These are phyloP conservation scores for Alces alces DNA, from an alignment of 2,113 vertebrate species.

Conservation along the genomic window DNA sequence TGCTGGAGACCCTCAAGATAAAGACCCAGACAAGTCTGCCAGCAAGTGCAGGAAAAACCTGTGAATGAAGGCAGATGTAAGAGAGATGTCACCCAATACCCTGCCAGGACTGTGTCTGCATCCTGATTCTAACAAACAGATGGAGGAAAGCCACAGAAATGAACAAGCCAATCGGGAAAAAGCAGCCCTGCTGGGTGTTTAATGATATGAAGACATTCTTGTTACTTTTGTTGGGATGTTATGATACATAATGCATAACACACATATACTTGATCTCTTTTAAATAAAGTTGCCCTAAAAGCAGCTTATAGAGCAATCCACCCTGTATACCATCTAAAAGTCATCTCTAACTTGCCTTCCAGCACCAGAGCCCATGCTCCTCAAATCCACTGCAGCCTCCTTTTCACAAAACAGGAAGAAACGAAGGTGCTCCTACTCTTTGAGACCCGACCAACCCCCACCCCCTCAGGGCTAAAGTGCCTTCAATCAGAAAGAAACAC, in stretches of 20 bases:
- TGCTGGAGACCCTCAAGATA: not conserved
- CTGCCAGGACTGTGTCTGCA: not conserved
- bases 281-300: not conserved
- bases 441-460: rapidly evolving
- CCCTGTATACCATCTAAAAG: rapidly evolving
- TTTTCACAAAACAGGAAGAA: not conserved
- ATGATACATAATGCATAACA: too few species aligned
- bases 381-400: too few species aligned
- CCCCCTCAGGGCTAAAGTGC: too few species aligned
- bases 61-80: not conserved
- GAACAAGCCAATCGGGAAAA: not conserved
- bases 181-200: not conserved
- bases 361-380: rapidly evolving
- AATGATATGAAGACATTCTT: not conserved
- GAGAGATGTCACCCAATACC: not conserved
- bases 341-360: not conserved
- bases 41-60: not conserved
- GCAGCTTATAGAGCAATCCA: not conserved
- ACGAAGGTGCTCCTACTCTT: not conserved
- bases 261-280: not conserved
- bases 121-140: not conserved
- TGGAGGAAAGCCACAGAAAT: not conserved
- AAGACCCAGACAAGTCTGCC: not conserved
- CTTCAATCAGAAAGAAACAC: not conserved
- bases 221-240: not conserved